Base-by-base conservation (phyloP, 1,140 invertebrate species). In the Odontomachus brunneus region DNA sequence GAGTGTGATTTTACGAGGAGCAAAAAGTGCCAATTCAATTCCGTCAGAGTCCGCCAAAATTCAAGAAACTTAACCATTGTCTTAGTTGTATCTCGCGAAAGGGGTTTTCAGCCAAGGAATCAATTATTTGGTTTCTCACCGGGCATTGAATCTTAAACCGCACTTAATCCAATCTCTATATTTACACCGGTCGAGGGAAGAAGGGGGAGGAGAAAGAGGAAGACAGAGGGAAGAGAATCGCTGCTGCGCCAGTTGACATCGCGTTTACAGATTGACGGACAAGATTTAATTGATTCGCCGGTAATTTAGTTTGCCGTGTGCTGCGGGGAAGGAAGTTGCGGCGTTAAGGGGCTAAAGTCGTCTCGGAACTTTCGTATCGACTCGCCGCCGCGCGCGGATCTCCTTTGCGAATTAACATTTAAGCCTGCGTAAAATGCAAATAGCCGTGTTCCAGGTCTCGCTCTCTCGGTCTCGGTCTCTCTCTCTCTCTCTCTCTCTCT, bases 341-440 rank as follows among this genome's bases (percentile, higher is more conserved):
- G 33, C 24, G 65, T 71, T 29, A 69, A 80, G 65, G 24, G 22
- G 65, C 51, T 71, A 80, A 80, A 80, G 75, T 80, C 75, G 51
- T 69, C 75, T 80, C 33, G 33, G 51, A 80, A 80, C 65, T 80
- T 80, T 69, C 49, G 65, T 57, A 80, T 80, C 75, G 75, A 80
- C 75, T 80, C 51, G 11, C 24, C 26, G 48, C 17, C 26, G 66
- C 49, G 22, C 48, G 60, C 63, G 65, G 49, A 67, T 78, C 65
- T 69, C 75, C 51, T 80, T 71, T 71, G 53, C 65, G 65, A 80
- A 69, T 71, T 80, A 80, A 80, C 65, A 55, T 80, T 80, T 80
- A 80, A 80, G 51, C 51, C 75, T 71, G 75, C 75, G 75, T 71
- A 80, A 80, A 80, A 80, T 80, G 65, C 75, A 80, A 80, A 80